A percentile compares a stretch with the other conserved stretches of the same genome.
These are phyloP conservation scores for Pangasianodon hypophthalmus DNA, from an alignment of 2,113 vertebrate species.

Conservation along the genomic window DNA sequence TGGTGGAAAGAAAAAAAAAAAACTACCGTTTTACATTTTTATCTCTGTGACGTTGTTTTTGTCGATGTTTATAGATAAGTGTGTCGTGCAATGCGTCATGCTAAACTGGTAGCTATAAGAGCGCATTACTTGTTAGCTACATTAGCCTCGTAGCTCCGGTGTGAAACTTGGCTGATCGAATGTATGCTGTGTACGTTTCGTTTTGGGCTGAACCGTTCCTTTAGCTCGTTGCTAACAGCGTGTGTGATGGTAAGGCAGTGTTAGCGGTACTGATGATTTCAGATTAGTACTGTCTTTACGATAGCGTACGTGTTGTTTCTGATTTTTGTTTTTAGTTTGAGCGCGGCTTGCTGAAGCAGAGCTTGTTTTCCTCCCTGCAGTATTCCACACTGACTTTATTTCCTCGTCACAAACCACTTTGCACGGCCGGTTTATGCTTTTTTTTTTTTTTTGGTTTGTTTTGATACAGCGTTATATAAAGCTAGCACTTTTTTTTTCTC, in stretches of 20 bases:
- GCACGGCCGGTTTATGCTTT: constrained; percentile 3
- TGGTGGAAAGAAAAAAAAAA: background rate
- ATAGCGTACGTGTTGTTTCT: background rate
- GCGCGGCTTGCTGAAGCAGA: constrained; percentile 27
- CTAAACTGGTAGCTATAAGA: constrained; percentile 18
- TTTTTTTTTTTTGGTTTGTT: background rate
- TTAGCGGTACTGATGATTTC: constrained; percentile 25
- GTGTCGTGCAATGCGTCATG: background rate
- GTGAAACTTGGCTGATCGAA: background rate
- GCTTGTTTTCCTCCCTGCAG: constrained; percentile 21
- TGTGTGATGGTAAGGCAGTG: constrained; percentile 18
- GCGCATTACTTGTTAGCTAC: background rate
- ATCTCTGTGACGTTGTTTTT: background rate
- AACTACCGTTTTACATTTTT: background rate
- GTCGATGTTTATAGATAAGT: background rate
- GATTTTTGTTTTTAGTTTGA: background rate
- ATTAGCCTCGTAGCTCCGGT: background rate
- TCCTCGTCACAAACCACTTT: constrained; percentile 5
- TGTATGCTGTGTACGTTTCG: constrained; percentile 5
- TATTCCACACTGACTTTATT: constrained; percentile 20
- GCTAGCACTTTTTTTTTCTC: background rate
- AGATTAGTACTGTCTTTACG: background rate
- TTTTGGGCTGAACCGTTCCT: background rate
- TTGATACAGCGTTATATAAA: constrained; percentile 5
- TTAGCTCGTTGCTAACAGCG: background rate